Percentiles rank a stretch among this genome's conserved stretches.
Conservation (phyloP, 2,113 vertebrate species). For the Edolisoma coerulescens region DNA sequence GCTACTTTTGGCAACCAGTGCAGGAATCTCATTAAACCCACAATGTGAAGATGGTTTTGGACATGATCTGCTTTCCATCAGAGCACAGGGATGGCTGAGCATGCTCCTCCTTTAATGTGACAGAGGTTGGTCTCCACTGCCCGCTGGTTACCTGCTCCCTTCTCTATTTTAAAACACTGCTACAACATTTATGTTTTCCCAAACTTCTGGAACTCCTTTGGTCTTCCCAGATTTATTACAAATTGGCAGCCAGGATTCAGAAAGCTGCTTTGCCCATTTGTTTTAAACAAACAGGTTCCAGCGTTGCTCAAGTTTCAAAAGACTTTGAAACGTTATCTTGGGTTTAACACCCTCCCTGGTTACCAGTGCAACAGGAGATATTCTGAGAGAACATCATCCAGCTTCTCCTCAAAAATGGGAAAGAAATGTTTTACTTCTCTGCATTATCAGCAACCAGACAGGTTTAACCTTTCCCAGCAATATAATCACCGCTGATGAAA, state of each 20-base stretch:
- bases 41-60: neutral
- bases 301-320: neutral
- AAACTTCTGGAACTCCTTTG: neutral
- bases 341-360: neutral
- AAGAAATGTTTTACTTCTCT: neutral
- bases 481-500: neutral
- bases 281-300: constrained; percentile 2
- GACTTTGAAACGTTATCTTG: neutral
- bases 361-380: neutral
- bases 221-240: neutral
- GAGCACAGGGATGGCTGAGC: neutral
- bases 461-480: neutral
- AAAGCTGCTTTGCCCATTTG: neutral
- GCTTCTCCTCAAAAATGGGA: neutral
- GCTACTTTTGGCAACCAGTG: neutral
- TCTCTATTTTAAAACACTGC: neutral
- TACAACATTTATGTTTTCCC: neutral
- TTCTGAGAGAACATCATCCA: neutral
- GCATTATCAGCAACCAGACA: neutral
- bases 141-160: neutral
- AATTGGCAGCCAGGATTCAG: neutral
- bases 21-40: neutral
- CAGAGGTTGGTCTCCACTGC: neutral
- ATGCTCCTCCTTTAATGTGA: neutral
- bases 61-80: neutral